Percentiles rank a stretch among this genome's conserved stretches.
Conservation (phyloP, 2,888 invertebrate genomes). For the Drosophila koepferae region DNA sequence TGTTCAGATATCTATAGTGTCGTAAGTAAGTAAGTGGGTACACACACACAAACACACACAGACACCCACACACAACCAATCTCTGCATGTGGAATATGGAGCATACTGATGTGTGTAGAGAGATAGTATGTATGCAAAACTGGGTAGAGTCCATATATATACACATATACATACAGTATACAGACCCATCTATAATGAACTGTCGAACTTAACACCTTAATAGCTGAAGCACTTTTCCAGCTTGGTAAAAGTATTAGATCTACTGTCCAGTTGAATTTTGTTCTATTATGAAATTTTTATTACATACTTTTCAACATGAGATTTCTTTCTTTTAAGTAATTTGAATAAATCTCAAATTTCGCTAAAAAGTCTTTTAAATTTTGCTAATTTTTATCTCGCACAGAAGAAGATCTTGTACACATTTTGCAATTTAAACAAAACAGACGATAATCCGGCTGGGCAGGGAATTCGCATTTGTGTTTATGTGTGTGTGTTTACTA, state of each 20-base stretch:
- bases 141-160: constrained; percentile 5
- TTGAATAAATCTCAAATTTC: neutral
- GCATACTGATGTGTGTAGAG: constrained; percentile 9
- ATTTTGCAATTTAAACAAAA: constrained; percentile 37
- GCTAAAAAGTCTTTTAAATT: neutral
- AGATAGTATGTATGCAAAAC: neutral
- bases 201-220: neutral
- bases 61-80: neutral
- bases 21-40: constrained; percentile 6
- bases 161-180: neutral
- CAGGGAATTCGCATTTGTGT: neutral
- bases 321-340: neutral
- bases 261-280: neutral
- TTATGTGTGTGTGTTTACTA: constrained; percentile 2
- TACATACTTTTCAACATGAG: neutral
- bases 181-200: neutral
- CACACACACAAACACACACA: neutral
- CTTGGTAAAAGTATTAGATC: neutral
- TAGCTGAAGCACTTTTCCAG: neutral
- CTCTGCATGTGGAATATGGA: constrained; percentile 20
- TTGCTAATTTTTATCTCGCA: constrained; percentile 1
- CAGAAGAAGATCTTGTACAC: constrained; percentile 21
- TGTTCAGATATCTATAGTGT: constrained; percentile 20
- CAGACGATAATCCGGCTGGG: constrained; percentile 17
- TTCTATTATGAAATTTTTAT: neutral